Evolutionary conservation across 2,797 vertebrate species (phyloP), one percentile per base, ranked within the genome.

Genomic region (Takifugu ocellatus): DNA sequence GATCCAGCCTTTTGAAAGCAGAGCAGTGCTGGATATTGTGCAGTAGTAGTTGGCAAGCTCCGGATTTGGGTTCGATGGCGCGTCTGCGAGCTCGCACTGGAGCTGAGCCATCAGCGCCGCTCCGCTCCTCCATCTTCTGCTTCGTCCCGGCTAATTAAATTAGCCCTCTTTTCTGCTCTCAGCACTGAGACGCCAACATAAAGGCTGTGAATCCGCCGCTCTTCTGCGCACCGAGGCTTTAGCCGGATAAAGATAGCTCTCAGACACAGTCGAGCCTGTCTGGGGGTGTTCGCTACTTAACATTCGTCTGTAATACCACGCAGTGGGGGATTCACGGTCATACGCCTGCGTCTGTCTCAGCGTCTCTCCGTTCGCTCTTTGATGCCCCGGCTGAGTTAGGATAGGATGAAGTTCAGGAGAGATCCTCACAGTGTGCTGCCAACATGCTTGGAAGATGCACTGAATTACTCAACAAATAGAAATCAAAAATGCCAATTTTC

Each of bases 81-180:
- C 66, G 65, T 72, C 47, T 70, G 62, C 49, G 36, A 59, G 50
- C 55, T 65, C 64, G 49, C 58, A 70, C 70, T 87, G 82, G 81
- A 85, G 77, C 76, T 45, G 57, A 73, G 80, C 79, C 78, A 74
- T 62, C 76, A 81, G 84, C 77, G 60, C 72, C 7, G 61, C 56
- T 27, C 66, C 56, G 60, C 71, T 78, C 70, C 64, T 87, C 78
- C 74, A 77, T 86, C 80, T 83, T 86, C 75, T 85, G 81, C 80
- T 78, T 87, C 79, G 78, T 79, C 73, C 62, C 72, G 63, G 74
- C 75, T 87, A 84, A 90, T 88, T 85, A 81, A 87, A 88, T 87
- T 82, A 88, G 63, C 70, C 66, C 49, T 67, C 59, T 66, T 78
- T 78, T 83, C 82, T 69, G 62, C 72, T 77, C 76, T 83, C 76